These are phyloP conservation scores for Planococcus citri DNA, from an alignment of 1,140 invertebrate species.

Conservation along the genomic window DNA sequence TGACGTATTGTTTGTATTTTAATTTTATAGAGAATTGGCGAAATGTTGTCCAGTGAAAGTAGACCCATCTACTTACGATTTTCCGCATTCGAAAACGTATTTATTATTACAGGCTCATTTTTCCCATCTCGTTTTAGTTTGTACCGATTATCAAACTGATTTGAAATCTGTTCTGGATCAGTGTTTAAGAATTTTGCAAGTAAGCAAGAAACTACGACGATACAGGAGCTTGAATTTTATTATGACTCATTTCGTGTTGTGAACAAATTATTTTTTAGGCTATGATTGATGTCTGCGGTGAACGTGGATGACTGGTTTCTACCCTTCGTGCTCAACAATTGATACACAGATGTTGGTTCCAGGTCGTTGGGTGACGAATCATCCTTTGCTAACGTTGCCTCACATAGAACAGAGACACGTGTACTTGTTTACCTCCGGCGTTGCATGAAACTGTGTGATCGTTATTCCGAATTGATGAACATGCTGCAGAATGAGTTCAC, in stretches of 20 bases:
- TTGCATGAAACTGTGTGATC: neutral
- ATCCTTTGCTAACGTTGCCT: slow-evolving; percentile 27
- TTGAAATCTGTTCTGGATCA: slow-evolving; percentile 94
- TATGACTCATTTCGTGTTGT: neutral
- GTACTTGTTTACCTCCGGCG: neutral
- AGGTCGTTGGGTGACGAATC: slow-evolving; percentile 75
- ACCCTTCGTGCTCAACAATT: slow-evolving; percentile 60
- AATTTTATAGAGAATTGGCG: slow-evolving; percentile 57
- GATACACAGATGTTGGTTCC: slow-evolving; percentile 89
- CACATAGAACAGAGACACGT: slow-evolving; percentile 44
- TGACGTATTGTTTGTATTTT: too few relatives aligned
- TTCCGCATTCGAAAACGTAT: slow-evolving; percentile 86
- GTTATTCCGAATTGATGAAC: neutral
- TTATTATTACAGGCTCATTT: slow-evolving; percentile 91
- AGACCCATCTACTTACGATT: slow-evolving; percentile 61
- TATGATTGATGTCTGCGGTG: slow-evolving; percentile 86
- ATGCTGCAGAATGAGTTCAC: neutral
- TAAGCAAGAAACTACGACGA: too few relatives aligned
- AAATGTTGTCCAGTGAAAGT: slow-evolving; percentile 62
- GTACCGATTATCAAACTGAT: slow-evolving; percentile 91
- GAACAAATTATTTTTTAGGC: slow-evolving; percentile 46
- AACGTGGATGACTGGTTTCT: slow-evolving; percentile 74
- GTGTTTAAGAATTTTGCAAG: slow-evolving; percentile 84
- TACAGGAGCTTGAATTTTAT: too few relatives aligned
- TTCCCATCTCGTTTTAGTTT: slow-evolving; percentile 61